Conservation (phyloP, 2,888 invertebrate genomes). For the Cerastoderma edule region DNA sequence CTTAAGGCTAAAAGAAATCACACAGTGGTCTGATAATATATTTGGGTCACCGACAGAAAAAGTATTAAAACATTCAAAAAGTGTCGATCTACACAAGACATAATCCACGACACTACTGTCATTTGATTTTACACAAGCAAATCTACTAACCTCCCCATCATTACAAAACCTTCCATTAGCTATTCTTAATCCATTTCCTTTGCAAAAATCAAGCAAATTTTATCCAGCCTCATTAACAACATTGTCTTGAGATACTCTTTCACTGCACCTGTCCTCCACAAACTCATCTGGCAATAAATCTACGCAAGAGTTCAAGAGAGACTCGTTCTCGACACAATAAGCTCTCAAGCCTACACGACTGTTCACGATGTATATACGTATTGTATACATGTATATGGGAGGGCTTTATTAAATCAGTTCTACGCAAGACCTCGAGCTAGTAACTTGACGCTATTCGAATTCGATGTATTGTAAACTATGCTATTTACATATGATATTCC, state of each 20-base stretch:
- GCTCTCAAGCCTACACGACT: constrained; percentile 5
- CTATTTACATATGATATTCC: no score
- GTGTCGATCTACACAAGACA: not conserved
- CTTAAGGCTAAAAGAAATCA: not conserved
- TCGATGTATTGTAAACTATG: no score
- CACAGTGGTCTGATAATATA: constrained; percentile 26
- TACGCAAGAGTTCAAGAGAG: not conserved
- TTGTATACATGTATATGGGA: no score
- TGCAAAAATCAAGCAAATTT: constrained; percentile 15
- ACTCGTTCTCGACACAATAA: constrained; percentile 18
- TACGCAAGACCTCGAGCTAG: no score
- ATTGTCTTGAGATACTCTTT: not conserved
- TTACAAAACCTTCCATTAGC: constrained; percentile 8
- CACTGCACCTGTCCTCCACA: not conserved
- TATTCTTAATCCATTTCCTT: not conserved
- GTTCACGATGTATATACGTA: no score
- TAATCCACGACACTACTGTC: constrained; percentile 14
- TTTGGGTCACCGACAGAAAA: constrained; percentile 17
- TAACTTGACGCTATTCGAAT: no score
- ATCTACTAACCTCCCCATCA: not conserved
- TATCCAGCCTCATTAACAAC: constrained; percentile 1
- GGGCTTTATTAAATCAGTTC: no score
- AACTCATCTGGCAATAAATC: constrained; percentile 21
- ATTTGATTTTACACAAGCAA: not conserved
- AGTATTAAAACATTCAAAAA: not conserved